A percentile compares a stretch with the other conserved stretches of the same genome.
Conservation (phyloP, 2,113 vertebrate genomes). For the Mormyrus iriodes region DNA sequence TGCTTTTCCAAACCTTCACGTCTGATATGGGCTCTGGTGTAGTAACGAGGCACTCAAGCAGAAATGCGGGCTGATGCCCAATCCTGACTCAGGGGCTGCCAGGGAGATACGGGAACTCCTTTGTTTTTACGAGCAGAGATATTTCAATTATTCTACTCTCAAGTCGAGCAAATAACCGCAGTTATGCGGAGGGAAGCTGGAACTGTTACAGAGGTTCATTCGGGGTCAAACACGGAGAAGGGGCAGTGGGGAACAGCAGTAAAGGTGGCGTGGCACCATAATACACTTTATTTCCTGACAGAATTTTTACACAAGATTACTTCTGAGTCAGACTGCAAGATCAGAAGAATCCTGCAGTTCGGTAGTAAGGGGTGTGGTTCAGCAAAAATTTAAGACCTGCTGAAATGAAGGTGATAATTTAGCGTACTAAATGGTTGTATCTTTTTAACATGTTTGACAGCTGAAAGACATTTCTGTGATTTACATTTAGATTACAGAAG, state of each 20-base stretch:
- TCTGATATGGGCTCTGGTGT: neutral
- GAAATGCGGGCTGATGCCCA: neutral
- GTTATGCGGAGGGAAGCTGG: neutral
- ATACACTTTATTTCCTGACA: neutral
- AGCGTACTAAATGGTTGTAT: neutral
- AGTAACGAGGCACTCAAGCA: neutral
- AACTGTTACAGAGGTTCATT: neutral
- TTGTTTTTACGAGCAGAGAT: neutral
- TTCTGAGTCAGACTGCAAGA: neutral
- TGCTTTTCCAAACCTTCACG: neutral
- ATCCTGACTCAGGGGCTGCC: neutral
- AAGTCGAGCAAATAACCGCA: neutral
- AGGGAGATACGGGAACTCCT: neutral
- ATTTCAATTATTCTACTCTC: neutral
- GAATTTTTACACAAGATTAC: neutral
- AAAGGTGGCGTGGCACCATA: neutral
- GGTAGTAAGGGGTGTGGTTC: neutral
- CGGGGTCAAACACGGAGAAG: neutral
- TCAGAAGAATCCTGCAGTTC: neutral
- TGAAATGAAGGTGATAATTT: neutral
- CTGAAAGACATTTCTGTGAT: neutral
- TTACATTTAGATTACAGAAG: neutral
- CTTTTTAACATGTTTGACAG: neutral
- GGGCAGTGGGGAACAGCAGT: neutral
- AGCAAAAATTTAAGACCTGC: neutral